These are phyloP conservation scores for Urocyon cinereoargenteus DNA, from an alignment of 2,797 vertebrate species.

Conservation along the genomic window DNA sequence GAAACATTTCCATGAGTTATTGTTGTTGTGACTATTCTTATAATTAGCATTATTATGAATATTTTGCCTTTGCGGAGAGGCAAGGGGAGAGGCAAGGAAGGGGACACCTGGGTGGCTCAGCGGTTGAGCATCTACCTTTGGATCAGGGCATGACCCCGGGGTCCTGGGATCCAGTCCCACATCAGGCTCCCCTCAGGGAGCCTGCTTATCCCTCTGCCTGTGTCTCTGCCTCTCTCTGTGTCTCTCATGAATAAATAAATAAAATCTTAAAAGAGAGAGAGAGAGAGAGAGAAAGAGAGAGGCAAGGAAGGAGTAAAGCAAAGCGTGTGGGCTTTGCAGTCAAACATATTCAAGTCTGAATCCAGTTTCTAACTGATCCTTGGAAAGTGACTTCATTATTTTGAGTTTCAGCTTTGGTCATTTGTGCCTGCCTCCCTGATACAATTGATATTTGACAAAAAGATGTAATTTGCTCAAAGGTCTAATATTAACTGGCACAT, in stretches of 20 bases:
- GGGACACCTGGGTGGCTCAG: too few species aligned
- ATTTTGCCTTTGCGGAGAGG: conserved; percentile 18
- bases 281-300: neutral
- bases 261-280: too few species aligned
- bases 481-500: neutral
- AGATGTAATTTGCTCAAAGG: neutral
- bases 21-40: neutral
- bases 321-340: neutral
- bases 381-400: neutral
- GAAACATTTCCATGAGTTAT: neutral
- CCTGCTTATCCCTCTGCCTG: too few species aligned
- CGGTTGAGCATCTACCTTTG: too few species aligned
- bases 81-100: neutral
- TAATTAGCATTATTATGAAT: neutral
- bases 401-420: neutral
- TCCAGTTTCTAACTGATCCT: neutral
- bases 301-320: neutral
- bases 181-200: too few species aligned
- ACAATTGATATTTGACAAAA: neutral
- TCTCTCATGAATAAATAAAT: too few species aligned
- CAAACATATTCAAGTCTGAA: neutral
- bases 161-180: too few species aligned
- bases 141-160: too few species aligned
- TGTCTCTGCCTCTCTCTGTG: too few species aligned
- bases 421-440: neutral